These are phyloP conservation scores for Pediacus dermestoides DNA, from an alignment of 2,888 invertebrate species.

Conservation along the genomic window DNA sequence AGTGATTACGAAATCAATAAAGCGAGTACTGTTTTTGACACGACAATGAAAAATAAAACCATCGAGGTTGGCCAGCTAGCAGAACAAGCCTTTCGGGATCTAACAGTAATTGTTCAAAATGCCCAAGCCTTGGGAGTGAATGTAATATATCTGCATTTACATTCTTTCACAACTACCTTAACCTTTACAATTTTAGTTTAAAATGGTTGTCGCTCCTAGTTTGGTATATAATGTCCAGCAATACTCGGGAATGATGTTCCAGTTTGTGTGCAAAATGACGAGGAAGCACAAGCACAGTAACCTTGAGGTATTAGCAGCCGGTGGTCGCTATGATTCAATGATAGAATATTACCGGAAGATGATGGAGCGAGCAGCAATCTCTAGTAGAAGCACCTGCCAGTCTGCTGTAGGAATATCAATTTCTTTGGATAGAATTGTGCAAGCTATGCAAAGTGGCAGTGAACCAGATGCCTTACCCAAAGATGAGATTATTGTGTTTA, in stretches of 20 bases:
- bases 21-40: conserved; percentile 58
- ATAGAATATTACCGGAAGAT: conserved; percentile 66
- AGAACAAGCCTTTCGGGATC: conserved; percentile 67
- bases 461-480: too few relatives aligned
- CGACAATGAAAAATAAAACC: conserved; percentile 63
- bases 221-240: conserved; percentile 60
- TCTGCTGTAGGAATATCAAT: conserved; percentile 77
- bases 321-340: conserved; percentile 86
- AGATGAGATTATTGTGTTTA: conserved; percentile 62
- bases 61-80: conserved; percentile 65
- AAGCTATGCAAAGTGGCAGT: conserved; percentile 56
- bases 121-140: conserved; percentile 72
- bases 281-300: conserved; percentile 54
- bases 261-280: conserved; percentile 60
- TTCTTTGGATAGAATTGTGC: conserved; percentile 74
- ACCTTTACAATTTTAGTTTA: conserved; percentile 52
- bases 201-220: conserved; percentile 58
- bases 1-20: conserved; percentile 62
- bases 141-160: conserved; percentile 48
- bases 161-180: conserved; percentile 2
- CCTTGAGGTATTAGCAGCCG: conserved; percentile 75
- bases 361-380: conserved; percentile 36
- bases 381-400: conserved; percentile 42
- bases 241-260: conserved; percentile 66
- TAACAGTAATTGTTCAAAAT: conserved; percentile 69